These are phyloP conservation scores for Apamea crenata DNA, from an alignment of 2,888 invertebrate genomes.

Conservation along the genomic window DNA sequence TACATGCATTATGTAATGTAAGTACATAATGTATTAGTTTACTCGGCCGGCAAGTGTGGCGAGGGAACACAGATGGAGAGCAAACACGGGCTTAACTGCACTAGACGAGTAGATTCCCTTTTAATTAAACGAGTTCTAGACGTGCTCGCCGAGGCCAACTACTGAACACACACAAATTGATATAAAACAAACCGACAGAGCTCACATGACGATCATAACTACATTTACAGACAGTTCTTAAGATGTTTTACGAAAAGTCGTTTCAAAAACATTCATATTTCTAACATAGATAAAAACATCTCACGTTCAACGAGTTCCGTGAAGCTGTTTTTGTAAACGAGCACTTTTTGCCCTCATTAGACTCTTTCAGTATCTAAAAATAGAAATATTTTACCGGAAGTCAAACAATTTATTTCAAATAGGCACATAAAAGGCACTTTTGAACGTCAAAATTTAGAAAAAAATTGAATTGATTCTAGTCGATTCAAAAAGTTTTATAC, in stretches of 20 bases:
- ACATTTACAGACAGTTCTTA: slow-evolving; percentile 12
- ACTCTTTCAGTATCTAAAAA: slow-evolving; percentile 8
- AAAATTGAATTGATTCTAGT: no score
- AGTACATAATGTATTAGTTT: slow-evolving; percentile 74
- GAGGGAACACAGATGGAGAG: slow-evolving; percentile 77
- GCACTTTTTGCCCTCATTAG: slow-evolving; percentile 31
- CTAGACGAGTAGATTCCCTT: slow-evolving; percentile 83
- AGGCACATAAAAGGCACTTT: neutral
- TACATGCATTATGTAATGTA: slow-evolving; percentile 54
- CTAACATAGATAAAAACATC: slow-evolving; percentile 25
- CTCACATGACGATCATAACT: slow-evolving; percentile 42
- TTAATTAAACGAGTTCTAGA: slow-evolving; percentile 86
- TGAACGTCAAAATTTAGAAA: neutral
- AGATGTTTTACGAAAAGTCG: slow-evolving; percentile 26
- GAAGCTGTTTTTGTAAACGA: slow-evolving; percentile 18
- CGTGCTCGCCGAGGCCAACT: slow-evolving; percentile 72
- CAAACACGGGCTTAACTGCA: slow-evolving; percentile 84
- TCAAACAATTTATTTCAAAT: neutral
- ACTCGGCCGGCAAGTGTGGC: slow-evolving; percentile 70
- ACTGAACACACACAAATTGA: slow-evolving; percentile 72
- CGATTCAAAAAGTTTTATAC: neutral
- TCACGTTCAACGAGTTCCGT: slow-evolving; percentile 22
- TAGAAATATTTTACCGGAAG: slow-evolving; percentile 22
- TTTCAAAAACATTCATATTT: slow-evolving; percentile 28
- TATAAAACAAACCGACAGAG: slow-evolving; percentile 62